phyloP scores from a whole-genome alignment of 2,113 vertebrate genomes.

The Chaenogobius annularis region DNA sequence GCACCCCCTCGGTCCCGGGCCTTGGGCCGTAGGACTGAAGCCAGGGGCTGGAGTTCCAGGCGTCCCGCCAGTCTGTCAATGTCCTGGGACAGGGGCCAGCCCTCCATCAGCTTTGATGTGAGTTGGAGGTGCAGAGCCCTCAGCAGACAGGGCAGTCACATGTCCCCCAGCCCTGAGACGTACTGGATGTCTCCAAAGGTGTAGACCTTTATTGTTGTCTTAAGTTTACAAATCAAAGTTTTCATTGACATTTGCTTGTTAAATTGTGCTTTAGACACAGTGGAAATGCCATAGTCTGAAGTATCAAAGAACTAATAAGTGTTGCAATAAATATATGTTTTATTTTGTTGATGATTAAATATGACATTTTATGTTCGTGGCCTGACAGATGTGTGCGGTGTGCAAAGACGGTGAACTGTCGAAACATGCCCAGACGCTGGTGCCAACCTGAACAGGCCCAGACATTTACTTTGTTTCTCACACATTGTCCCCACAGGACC shows the following conservation, averaged over 20 bases:
- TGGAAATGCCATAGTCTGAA: conserved; percentile 91
- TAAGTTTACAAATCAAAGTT: conserved; percentile 80
- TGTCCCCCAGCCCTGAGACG: conserved; percentile 40
- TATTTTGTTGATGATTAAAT: conserved; percentile 58
- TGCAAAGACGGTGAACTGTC: conserved; percentile 57
- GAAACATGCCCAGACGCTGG: conserved; percentile 54
- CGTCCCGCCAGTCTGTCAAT: conserved; percentile 91
- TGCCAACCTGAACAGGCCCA: conserved; percentile 57
- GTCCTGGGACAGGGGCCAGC: conserved; percentile 87
- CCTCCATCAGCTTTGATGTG: conserved; percentile 92
- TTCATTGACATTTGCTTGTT: conserved; percentile 66
- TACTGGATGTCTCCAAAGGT: conserved; percentile 20
- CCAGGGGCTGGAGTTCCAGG: conserved; percentile 88
- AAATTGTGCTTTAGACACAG: conserved; percentile 79
- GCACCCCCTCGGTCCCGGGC: conserved; percentile 85
- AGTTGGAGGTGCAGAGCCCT: conserved; percentile 86
- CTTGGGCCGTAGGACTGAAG: conserved; percentile 79
- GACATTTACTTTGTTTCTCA: conserved; percentile 21
- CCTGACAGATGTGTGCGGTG: conserved; percentile 54
- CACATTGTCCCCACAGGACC: conserved; percentile 10
- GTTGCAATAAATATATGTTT: conserved; percentile 87
- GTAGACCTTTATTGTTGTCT: conserved; percentile 53
- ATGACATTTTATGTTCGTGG: conserved; percentile 47
- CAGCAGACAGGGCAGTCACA: conserved; percentile 78
- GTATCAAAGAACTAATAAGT: conserved; percentile 87